Evolutionary conservation across 1,140 invertebrate genomes (phyloP).

Genomic region (Drosophila littoralis): DNA sequence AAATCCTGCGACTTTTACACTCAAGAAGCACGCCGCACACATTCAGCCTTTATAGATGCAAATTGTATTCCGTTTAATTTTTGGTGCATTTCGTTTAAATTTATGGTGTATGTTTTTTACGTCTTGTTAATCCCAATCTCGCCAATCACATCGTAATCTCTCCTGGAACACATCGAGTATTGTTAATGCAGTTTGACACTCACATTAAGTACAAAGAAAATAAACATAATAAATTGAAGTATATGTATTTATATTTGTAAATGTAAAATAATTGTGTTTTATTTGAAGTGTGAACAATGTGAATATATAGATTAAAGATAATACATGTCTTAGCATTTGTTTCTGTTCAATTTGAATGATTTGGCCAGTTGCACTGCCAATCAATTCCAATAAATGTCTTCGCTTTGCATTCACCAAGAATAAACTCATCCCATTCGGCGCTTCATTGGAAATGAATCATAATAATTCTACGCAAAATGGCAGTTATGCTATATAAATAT

Average conservation of each 20-base stretch:
- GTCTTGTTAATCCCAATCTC: slow-evolving; percentile 27
- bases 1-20: slow-evolving; percentile 1
- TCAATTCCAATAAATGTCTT: slow-evolving; percentile 52
- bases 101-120: slow-evolving; percentile 46
- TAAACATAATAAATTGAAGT: slow-evolving; percentile 45
- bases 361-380: slow-evolving; percentile 66
- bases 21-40: slow-evolving; percentile 16
- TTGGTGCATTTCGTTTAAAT: slow-evolving; percentile 53
- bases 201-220: slow-evolving; percentile 64
- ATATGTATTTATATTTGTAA: slow-evolving; percentile 60
- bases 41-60: slow-evolving; percentile 28
- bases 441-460: slow-evolving; percentile 25
- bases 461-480: slow-evolving; percentile 33
- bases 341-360: slow-evolving; percentile 22
- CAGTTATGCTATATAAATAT: slow-evolving; percentile 26
- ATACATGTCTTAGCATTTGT: slow-evolving; percentile 58
- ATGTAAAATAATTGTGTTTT: slow-evolving; percentile 54
- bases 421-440: slow-evolving; percentile 26
- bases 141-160: slow-evolving; percentile 60
- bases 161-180: slow-evolving; percentile 55
- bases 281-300: slow-evolving; percentile 62
- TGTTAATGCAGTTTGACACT: slow-evolving; percentile 45
- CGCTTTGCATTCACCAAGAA: slow-evolving; percentile 19
- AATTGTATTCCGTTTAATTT: slow-evolving; percentile 47
- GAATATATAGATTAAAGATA: slow-evolving; percentile 48